phyloP scores from a whole-genome alignment of 2,113 vertebrate species.

The Cebus imitator region DNA sequence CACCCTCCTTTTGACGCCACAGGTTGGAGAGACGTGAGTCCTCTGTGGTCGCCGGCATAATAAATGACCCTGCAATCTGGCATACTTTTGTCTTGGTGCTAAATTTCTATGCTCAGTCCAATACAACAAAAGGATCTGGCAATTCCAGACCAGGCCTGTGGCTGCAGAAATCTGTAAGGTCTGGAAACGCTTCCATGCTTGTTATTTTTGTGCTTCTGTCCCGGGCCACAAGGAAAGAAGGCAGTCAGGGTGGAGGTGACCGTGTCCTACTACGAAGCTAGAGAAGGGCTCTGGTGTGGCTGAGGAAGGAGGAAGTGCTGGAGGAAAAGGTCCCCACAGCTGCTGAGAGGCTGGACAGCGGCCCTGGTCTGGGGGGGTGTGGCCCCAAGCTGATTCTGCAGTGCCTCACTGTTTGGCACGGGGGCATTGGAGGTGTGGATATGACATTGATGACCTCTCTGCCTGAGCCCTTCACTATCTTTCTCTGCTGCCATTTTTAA shows the following conservation, averaged over 20 bases:
- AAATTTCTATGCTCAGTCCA: too few species aligned
- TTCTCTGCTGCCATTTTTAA: not conserved
- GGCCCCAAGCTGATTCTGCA: too few species aligned
- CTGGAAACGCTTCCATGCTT: not conserved
- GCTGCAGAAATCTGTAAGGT: not conserved
- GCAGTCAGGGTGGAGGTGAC: not conserved
- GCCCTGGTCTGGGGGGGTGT: not conserved
- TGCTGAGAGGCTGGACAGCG: not conserved
- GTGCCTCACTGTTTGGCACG: not conserved
- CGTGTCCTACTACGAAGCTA: too few species aligned
- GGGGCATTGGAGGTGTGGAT: not conserved
- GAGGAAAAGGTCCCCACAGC: not conserved
- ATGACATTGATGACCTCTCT: not conserved
- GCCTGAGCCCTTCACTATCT: not conserved
- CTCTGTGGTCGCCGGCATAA: too few species aligned
- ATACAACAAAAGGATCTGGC: too few species aligned
- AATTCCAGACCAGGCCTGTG: not conserved
- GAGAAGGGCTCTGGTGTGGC: not conserved
- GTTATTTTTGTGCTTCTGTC: not conserved
- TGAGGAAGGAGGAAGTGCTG: not conserved
- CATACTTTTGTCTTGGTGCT: too few species aligned
- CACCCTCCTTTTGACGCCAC: too few species aligned
- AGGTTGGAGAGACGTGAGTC: too few species aligned
- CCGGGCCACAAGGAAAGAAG: not conserved
- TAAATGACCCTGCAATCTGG: too few species aligned